Percentiles rank a stretch among this genome's conserved stretches.
Conservation (phyloP, 1,140 invertebrate genomes). For the Palaemon carinicauda region DNA sequence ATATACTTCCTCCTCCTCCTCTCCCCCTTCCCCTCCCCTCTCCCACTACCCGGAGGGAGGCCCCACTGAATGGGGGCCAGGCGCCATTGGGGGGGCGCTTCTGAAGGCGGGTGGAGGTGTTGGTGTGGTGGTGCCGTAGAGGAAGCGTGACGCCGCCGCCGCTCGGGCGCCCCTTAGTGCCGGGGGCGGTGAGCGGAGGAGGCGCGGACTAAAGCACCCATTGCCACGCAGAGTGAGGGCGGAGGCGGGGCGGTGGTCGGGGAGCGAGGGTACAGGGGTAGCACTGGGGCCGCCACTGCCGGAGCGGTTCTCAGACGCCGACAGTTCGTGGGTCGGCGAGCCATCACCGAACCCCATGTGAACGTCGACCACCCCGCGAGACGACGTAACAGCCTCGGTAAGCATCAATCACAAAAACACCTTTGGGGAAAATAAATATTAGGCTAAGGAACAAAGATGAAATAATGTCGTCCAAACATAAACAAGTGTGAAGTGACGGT, state of each 20-base stretch:
- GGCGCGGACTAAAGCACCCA: constrained; percentile 18
- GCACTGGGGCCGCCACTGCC: constrained; percentile 15
- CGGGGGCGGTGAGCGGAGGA: neutral
- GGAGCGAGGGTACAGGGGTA: neutral
- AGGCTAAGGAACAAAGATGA: too few relatives aligned
- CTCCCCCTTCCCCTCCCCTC: neutral
- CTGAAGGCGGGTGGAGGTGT: constrained; percentile 18
- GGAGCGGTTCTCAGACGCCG: constrained; percentile 41
- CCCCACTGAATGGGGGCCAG: constrained; percentile 39
- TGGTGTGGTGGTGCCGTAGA: neutral
- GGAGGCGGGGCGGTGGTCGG: constrained; percentile 27
- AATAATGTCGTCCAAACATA: too few relatives aligned
- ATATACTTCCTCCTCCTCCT: neutral
- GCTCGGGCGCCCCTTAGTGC: neutral
- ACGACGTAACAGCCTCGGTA: constrained; percentile 50
- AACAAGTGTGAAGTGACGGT: too few relatives aligned
- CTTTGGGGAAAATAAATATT: too few relatives aligned
- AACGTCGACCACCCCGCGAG: constrained; percentile 34
- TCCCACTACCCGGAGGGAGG: neutral
- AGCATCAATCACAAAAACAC: neutral
- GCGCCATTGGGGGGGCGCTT: constrained; percentile 18
- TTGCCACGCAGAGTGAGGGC: constrained; percentile 29
- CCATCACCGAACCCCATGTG: constrained; percentile 47
- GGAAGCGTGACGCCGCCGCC: neutral
- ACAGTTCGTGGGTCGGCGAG: constrained; percentile 48